A percentile compares a stretch with the other conserved stretches of the same genome.
Evolutionary conservation across 1,140 invertebrate genomes (phyloP).

Genomic region (Cataglyphis hispanica): DNA sequence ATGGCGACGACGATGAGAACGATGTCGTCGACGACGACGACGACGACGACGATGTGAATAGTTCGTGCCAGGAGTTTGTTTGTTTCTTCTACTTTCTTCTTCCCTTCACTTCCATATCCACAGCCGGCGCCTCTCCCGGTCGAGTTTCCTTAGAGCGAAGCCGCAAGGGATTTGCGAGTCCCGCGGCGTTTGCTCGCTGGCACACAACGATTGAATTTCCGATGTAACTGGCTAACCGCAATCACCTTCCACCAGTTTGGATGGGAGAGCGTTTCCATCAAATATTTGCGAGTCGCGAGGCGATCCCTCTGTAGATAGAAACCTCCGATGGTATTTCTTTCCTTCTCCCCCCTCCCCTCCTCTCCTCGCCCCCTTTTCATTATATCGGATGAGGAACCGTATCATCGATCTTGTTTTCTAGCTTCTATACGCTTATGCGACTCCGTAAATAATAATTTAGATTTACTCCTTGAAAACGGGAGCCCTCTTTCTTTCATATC

Average conservation of each 20-base stretch:
- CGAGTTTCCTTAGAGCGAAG: constrained; percentile 64
- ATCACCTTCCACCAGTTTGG: constrained; percentile 60
- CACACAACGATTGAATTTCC: constrained; percentile 74
- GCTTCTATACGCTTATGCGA: neutral
- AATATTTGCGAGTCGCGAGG: constrained; percentile 59
- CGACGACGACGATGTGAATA: constrained; percentile 32
- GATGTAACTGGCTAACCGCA: constrained; percentile 68
- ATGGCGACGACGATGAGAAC: neutral
- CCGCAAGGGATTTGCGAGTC: constrained; percentile 67
- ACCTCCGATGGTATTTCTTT: neutral
- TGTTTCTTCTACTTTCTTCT: constrained; percentile 67
- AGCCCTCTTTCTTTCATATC: neutral
- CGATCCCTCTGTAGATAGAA: constrained; percentile 31
- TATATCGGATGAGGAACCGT: neutral
- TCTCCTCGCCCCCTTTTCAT: neutral
- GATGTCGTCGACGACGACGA: neutral
- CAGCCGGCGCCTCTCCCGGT: constrained; percentile 26
- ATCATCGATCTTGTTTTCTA: neutral
- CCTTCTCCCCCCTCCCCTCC: too few species aligned
- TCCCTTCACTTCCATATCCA: constrained; percentile 24
- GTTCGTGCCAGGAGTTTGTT: constrained; percentile 60
- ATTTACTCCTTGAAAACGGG: neutral
- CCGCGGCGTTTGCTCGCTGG: constrained; percentile 63
- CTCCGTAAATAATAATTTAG: constrained; percentile 8
- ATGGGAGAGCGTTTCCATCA: constrained; percentile 46